Conservation (phyloP, 2,888 invertebrate genomes). For the Megaustenia siamemsis region DNA sequence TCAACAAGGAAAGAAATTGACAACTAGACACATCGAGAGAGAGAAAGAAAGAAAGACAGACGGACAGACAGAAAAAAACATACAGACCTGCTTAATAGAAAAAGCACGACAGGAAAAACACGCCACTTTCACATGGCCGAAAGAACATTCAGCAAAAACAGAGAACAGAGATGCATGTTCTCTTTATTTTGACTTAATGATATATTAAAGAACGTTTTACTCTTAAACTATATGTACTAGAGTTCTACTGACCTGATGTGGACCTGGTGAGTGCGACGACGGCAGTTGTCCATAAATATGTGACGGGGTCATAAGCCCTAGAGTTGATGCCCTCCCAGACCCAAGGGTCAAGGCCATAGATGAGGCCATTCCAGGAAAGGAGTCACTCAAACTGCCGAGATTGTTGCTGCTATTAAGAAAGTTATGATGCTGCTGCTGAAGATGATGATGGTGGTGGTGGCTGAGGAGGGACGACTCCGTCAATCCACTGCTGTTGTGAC, state of each 20-base stretch:
- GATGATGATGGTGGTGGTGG: conserved; percentile 42
- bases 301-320: conserved; percentile 32
- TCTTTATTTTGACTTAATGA: too few species aligned
- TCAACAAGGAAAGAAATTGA: too few species aligned
- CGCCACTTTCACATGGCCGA: too few species aligned
- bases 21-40: too few species aligned
- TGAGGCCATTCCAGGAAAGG: conserved; percentile 36
- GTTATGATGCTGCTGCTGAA: conserved; percentile 45
- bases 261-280: conserved; percentile 27
- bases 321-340: conserved; percentile 32
- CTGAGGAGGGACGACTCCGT: neutral
- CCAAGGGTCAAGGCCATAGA: conserved; percentile 46
- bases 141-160: too few species aligned
- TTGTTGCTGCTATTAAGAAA: conserved; percentile 8
- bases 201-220: too few species aligned
- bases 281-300: conserved; percentile 50
- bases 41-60: too few species aligned
- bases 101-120: too few species aligned
- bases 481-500: conserved; percentile 2
- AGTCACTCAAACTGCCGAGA: conserved; percentile 21
- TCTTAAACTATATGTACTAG: too few species aligned
- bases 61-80: too few species aligned
- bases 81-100: too few species aligned
- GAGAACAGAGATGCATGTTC: too few species aligned
- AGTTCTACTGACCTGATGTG: conserved; percentile 32